Evolutionary conservation across 2,888 invertebrate species (phyloP), one percentile per base, ranked within the genome.

Genomic region (Plagiodera versicolora): DNA sequence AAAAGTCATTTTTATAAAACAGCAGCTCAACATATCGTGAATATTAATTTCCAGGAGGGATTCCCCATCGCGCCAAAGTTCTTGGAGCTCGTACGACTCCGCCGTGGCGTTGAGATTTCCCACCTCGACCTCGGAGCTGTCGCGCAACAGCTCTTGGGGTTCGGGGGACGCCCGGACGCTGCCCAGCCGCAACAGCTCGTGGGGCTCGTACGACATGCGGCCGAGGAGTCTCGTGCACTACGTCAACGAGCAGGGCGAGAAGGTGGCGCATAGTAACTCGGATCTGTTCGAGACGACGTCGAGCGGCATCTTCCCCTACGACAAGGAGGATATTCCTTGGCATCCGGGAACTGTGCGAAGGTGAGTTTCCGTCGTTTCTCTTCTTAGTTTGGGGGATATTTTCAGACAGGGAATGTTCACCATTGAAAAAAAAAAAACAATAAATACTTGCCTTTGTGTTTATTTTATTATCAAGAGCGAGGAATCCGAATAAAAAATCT

Each of bases 131-230:
- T 89, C 89, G 69, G 77, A 82, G 39, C 85, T 88, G 28, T 89
- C 90, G 60, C 85, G 92, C 9, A 91, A 91, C 76, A 89, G 91
- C 67, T 91, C 92, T 44, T 92, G 92, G 91, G 91, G 91, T 61
- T 89, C 90, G n/a, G 87, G 86, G 53, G 90, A 90, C 74, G 85
- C 85, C 54, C 82, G 87, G 45, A 84, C 84, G 24, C 24, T 86
- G 58, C 87, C 89, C 0, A 86, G 88, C 32, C 80, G 89, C 54
- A 89, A 88, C 69, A 87, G 88, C 78, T 88, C 88, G 47, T 88
- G 89, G 86, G 88, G 88, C 11, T 88, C 89, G 6, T 89, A 88
- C 72, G 89, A 90, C 70, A 86, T 85, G 80, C 77, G 84, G 18
- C 82, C 82, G 0, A 74, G 77, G 56, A 72, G 72, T 5, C 68